A percentile compares a stretch with the other conserved stretches of the same genome.
Conservation (phyloP, 2,113 vertebrate genomes). For the Myocastor coypus region DNA sequence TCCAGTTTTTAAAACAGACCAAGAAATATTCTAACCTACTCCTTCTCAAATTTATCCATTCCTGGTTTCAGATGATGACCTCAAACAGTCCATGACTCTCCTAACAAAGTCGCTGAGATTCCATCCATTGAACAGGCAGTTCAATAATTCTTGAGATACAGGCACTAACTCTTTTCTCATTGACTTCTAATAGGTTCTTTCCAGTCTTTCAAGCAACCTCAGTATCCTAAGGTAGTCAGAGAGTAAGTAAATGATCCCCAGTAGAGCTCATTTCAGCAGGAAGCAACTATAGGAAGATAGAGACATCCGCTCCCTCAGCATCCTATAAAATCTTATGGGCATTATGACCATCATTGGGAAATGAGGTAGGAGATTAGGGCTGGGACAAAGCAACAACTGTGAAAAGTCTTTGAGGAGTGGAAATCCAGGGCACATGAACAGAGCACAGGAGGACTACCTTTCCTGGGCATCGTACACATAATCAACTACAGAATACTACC, state of each 20-base stretch:
- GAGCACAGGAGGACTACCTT: not conserved
- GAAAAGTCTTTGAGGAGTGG: not conserved
- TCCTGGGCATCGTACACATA: not conserved
- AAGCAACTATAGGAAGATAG: not conserved
- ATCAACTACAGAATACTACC: not conserved
- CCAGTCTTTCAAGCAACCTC: not conserved
- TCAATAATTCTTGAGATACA: not conserved
- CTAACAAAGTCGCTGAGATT: not conserved
- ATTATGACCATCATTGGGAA: not conserved
- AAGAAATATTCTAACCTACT: not conserved
- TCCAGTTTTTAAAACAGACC: not conserved
- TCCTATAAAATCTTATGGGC: not conserved
- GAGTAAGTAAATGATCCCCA: not conserved
- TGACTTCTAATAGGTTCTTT: not conserved
- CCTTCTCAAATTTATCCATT: not conserved
- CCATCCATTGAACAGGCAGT: not conserved
- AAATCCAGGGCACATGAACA: not conserved
- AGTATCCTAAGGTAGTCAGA: not conserved
- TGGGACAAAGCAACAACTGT: not conserved
- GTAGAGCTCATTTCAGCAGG: not conserved
- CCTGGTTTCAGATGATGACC: not conserved
- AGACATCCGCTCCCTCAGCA: not conserved
- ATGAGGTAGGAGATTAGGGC: not conserved
- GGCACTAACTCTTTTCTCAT: not conserved
- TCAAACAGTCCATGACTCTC: not conserved